Base-by-base conservation (phyloP, 2,888 invertebrate genomes). In the Scaeva pyrastri region DNA sequence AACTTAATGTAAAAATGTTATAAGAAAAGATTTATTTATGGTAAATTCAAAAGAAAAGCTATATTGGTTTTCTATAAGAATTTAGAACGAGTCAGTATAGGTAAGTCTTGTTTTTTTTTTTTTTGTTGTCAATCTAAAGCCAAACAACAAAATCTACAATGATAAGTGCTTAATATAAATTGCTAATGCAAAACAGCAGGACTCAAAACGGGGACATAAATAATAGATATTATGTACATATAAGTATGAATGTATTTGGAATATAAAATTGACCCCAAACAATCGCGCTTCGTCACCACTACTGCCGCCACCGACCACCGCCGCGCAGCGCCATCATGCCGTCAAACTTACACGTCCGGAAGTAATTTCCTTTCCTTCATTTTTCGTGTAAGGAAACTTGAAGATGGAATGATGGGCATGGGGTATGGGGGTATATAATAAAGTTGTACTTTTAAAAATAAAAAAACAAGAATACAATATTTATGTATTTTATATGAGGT, bases 191-290 rank as follows among this genome's bases (percentile, higher is more conserved):
- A 71, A 71, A 55, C 26, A 55, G 56, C 55, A 71, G 71, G 71
- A 56, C 71, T 56, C n/a, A 71, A 56, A 56, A 50, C 19, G 56
- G 26, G 16, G 26, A 39, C 56, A 56, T 71, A 71, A 56, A 75
- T 75, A 83, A 75, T 75, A 79, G 80, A 75, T 79, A 66, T 84
- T 71, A 31, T 31, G n/a, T n/a, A n/a, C n/a, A n/a, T n/a, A n/a
- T n/a, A n/a, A n/a, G n/a, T n/a, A n/a, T n/a, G n/a, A 31, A 31
- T 31, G 8, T 31, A 31, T 31, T 8, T 31, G 39, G 71, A 84
- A 74, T 71, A 72, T 50, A 31, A 71, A 79, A 83, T 78, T 62
- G 73, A 74, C 62, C 70, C 78, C 43, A 74, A 71, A 72, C 66
- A 58, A 74, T 50, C 21, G 45, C 64, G 11, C 19, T 2, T 21